These are phyloP conservation scores for Strigamia maritima DNA, from an alignment of 2,888 invertebrate species.

Conservation along the genomic window DNA sequence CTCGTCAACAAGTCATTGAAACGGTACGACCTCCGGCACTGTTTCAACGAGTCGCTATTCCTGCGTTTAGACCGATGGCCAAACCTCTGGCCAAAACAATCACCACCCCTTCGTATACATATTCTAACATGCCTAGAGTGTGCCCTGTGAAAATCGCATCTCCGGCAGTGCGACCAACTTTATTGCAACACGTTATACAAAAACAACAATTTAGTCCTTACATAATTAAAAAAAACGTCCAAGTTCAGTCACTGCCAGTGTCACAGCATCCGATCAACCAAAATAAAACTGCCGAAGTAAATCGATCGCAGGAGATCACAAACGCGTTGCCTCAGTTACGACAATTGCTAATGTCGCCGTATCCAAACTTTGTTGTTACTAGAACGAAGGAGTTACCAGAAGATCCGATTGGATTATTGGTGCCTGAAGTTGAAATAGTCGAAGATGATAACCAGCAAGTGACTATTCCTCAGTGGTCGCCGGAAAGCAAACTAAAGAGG, in stretches of 20 bases:
- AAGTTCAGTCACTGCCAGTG: neutral
- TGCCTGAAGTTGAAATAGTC: neutral
- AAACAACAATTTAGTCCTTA: neutral
- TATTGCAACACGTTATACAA: too few species aligned
- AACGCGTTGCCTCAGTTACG: neutral
- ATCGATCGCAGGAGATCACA: neutral
- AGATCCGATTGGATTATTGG: neutral
- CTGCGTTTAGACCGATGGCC: neutral
- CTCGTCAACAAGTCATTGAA: neutral
- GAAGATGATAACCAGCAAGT: neutral
- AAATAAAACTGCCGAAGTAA: neutral
- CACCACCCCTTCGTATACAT: neutral
- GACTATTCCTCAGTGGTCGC: constrained; percentile 10
- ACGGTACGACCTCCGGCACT: neutral
- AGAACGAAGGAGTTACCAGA: neutral
- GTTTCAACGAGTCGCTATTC: neutral
- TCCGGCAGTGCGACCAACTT: neutral
- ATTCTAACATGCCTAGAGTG: neutral
- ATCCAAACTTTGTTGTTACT: neutral
- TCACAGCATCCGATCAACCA: neutral
- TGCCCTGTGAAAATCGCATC: neutral
- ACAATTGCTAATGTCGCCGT: neutral
- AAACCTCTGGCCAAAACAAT: neutral
- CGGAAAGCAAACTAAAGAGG: neutral
- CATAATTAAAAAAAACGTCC: neutral